Base-by-base conservation (phyloP, 2,888 invertebrate genomes). In the Leptopilina drosophilae region DNA sequence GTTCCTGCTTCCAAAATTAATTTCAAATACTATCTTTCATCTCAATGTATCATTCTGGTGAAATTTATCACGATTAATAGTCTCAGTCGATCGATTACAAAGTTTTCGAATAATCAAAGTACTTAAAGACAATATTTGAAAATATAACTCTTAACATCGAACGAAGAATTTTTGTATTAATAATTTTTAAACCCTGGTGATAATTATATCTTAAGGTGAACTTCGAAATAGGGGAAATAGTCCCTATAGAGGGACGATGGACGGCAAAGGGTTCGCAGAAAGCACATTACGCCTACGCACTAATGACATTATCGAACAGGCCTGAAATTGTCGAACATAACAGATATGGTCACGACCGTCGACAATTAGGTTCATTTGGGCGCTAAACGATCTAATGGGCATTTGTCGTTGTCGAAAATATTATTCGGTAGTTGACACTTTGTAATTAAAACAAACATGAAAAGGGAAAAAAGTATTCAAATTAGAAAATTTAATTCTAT, bases 251-350 rank as follows among this genome's bases (percentile, higher is more conserved):
- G 42, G 42, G 8, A 42, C 42, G 42, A 42, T 42, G 14, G 64
- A 59, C 26, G n/a, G 77, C 79, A 79, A 79, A 82, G 82, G 73
- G 67, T 78, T 46, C 66, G 66, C 33, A 64, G 69, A 26, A 9
- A 14, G n/a, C 59, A 2, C 65, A 66, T 84, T 86, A 85, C 84
- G 79, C 82, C 80, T 79, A 56, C n/a, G 80, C 64, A 79, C 81
- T 85, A 83, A 82, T 81, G 69, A 78, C 79, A 82, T 85, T 85
- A 83, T 46, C 78, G 66, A 59, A 78, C 78, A 82, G 80, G 78
- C 77, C 79, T 78, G 82, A 82, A 83, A 86, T 85, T 86, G 84
- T 81, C 62, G 86, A 82, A 80, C 78, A 83, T 42, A 42, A 84
- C 80, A 59, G 59, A 15, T 59, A 59, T 59, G 59, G 82, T 81